Conservation (phyloP, 1,140 invertebrate genomes). For the Aphaenogaster rudis region DNA sequence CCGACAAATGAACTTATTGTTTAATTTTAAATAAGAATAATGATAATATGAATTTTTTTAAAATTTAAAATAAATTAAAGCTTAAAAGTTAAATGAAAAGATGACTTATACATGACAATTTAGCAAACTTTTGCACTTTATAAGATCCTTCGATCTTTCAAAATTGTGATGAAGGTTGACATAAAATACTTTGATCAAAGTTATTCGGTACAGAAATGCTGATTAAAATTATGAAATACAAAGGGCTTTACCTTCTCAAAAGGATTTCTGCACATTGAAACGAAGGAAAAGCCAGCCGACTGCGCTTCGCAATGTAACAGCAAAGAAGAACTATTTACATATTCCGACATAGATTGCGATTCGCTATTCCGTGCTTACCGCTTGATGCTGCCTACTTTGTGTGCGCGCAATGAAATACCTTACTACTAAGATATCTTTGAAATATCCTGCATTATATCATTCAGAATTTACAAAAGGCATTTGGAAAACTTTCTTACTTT, state of each 20-base stretch:
- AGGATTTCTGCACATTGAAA: constrained; percentile 35
- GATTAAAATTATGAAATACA: constrained; percentile 49
- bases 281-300: constrained; percentile 13
- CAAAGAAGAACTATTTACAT: constrained; percentile 47
- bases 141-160: background rate
- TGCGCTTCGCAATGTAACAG: constrained; percentile 26
- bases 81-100: background rate
- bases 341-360: constrained; percentile 46
- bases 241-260: constrained; percentile 18
- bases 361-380: constrained; percentile 30
- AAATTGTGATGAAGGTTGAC: constrained; percentile 7
- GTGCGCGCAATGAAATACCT: constrained; percentile 37
- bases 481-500: constrained; percentile 21
- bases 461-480: constrained; percentile 28
- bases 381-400: constrained; percentile 33
- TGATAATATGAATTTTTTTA: background rate
- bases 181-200: background rate
- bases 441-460: constrained; percentile 12
- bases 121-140: background rate
- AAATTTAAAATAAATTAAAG: background rate
- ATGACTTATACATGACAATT: background rate
- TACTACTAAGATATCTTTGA: constrained; percentile 9
- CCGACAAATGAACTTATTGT: background rate
- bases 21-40: constrained; percentile 2
- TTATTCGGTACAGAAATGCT: constrained; percentile 12